These are phyloP conservation scores for Diarsia mendica DNA, from an alignment of 2,888 invertebrate species.

Conservation along the genomic window DNA sequence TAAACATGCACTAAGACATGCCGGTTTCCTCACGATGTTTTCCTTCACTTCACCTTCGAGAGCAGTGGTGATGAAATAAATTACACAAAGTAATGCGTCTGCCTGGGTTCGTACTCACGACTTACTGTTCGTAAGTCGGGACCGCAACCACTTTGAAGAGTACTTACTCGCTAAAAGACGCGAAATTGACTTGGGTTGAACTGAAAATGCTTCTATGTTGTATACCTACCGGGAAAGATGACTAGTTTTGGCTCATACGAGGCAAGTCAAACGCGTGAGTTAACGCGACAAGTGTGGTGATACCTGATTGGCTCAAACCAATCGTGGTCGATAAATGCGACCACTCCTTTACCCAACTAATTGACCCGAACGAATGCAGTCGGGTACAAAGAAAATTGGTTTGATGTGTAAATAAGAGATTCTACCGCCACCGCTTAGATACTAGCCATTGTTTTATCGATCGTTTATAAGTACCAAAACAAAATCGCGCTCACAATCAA, in stretches of 20 bases:
- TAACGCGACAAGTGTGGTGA: background rate
- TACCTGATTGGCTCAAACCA: background rate
- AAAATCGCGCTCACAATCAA: background rate
- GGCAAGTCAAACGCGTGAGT: too few species aligned
- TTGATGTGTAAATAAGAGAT: background rate
- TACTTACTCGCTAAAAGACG: background rate
- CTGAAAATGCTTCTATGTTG: background rate
- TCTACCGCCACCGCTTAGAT: background rate
- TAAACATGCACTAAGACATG: too few species aligned
- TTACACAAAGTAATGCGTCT: too few species aligned
- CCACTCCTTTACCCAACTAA: too few species aligned
- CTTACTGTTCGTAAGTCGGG: too few species aligned
- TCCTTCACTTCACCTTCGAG: too few species aligned
- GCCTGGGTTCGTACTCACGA: too few species aligned
- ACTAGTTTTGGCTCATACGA: background rate
- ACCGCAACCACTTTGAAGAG: too few species aligned
- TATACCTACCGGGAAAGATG: background rate
- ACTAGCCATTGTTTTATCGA: background rate
- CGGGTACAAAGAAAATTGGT: background rate
- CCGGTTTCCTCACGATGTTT: too few species aligned
- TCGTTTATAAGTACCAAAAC: background rate
- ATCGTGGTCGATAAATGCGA: too few species aligned
- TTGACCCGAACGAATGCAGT: too few species aligned
- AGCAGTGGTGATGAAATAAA: too few species aligned
- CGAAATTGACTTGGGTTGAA: background rate